Evolutionary conservation across 2,888 invertebrate species (phyloP), one percentile per base, ranked within the genome.

Genomic region (Sinotaia quadrata): DNA sequence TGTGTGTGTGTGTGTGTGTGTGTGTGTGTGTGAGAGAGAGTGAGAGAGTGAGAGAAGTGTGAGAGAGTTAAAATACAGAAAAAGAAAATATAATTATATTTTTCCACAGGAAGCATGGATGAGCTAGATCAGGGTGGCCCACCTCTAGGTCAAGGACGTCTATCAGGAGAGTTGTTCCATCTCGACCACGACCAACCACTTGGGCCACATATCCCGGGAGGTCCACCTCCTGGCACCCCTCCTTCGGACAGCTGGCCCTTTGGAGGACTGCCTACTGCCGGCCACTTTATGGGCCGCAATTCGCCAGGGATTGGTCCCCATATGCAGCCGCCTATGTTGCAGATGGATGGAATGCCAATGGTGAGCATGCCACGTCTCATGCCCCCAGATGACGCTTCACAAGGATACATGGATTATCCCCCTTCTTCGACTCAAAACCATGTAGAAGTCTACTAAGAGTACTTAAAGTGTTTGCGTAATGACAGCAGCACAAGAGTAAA

Each of bases 401-500:
- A 78, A 67, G 78, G 79, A 34, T 84, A 80, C 76, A 75, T 80
- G 58, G 84, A 85, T 62, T 85, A 84, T 67, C 80, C 83, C 27
- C 80, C 78, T 51, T 75, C 77, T 54, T 78, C 83, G 58, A 81
- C 78, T 62, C 84, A 82, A 41, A 84, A 78, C 58, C 86, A 86
- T 72, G 86, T 86, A 60, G 86, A 85, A 70, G 86, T 85, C 31
- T 86, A 85, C 69, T 86, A 69, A 62, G n/a, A n/a, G n/a, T n/a
- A n/a, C n/a, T n/a, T n/a, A n/a, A n/a, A n/a, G n/a, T n/a, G n/a
- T n/a, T n/a, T n/a, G n/a, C n/a, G n/a, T n/a, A n/a, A n/a, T n/a
- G n/a, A n/a, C n/a, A n/a, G n/a, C n/a, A n/a, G n/a, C n/a, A n/a
- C n/a, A n/a, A n/a, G n/a, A n/a, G n/a, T n/a, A n/a, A n/a, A n/a